phyloP scores from a whole-genome alignment of 2,888 invertebrate genomes.

The Ctenicera cuprea region DNA sequence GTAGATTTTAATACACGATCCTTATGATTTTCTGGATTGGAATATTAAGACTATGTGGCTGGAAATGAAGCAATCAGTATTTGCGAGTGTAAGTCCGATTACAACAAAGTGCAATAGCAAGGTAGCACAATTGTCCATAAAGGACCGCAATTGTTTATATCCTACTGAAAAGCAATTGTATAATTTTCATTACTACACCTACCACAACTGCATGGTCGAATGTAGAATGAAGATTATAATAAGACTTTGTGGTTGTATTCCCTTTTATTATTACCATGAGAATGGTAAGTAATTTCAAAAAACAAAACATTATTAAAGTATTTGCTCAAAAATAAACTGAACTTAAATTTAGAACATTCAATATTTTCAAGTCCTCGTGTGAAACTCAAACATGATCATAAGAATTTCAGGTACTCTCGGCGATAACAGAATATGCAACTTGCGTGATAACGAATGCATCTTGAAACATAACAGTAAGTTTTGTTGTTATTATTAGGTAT shows the following conservation, averaged over 20 bases:
- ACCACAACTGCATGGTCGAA: constrained; percentile 80
- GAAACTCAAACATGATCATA: no score
- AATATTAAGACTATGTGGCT: constrained; percentile 78
- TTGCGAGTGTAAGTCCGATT: constrained; percentile 79
- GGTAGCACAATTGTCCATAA: constrained; percentile 73
- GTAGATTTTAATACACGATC: constrained; percentile 79
- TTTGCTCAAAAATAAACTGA: no score
- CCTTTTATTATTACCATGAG: constrained; percentile 73
- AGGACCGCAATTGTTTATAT: constrained; percentile 77
- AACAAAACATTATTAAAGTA: no score
- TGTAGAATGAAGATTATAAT: constrained; percentile 74
- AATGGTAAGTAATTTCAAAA: constrained; percentile 65
- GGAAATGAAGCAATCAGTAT: constrained; percentile 75
- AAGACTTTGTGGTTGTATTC: constrained; percentile 77
- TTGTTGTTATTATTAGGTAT: no score
- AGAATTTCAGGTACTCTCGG: constrained; percentile 28
- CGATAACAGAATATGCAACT: constrained; percentile 29
- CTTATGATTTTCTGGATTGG: constrained; percentile 79
- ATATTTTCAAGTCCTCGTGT: no score
- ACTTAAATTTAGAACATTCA: no score
- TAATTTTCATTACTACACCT: constrained; percentile 74
- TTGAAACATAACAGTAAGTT: constrained; percentile 67
- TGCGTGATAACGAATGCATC: constrained; percentile 56
- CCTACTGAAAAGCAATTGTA: constrained; percentile 73
- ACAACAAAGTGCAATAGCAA: constrained; percentile 76